Percentiles rank a stretch among this genome's conserved stretches.
Evolutionary conservation across 2,888 invertebrate species (phyloP).

Genomic region (Limenitis camilla): DNA sequence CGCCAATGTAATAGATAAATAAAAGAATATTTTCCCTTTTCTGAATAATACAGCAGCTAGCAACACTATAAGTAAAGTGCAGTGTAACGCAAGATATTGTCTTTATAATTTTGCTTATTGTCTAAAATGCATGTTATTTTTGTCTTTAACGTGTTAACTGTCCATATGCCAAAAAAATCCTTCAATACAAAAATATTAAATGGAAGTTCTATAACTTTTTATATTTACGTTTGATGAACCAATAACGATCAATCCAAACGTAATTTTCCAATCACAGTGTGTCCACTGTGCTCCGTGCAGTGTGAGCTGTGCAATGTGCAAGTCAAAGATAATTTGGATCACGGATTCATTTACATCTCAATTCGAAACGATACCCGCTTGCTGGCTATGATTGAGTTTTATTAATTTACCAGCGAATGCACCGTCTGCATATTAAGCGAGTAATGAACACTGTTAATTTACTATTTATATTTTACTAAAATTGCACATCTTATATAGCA

Average conservation of each 20-base stretch:
- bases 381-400: slow-evolving; percentile 18
- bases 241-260: neutral
- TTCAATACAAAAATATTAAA: too few relatives aligned
- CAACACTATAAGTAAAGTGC: too few relatives aligned
- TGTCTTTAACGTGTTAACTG: too few relatives aligned
- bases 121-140: too few relatives aligned
- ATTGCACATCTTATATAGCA: too few relatives aligned
- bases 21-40: too few relatives aligned
- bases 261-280: neutral
- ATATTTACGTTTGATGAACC: neutral
- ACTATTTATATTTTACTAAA: too few relatives aligned
- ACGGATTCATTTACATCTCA: slow-evolving; percentile 26
- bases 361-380: slow-evolving; percentile 20
- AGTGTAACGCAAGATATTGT: too few relatives aligned
- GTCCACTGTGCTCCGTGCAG: neutral
- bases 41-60: too few relatives aligned
- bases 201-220: neutral
- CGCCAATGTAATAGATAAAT: too few relatives aligned
- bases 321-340: slow-evolving; percentile 29
- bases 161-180: too few relatives aligned
- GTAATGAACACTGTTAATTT: neutral
- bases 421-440: slow-evolving; percentile 1
- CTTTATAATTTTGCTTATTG: too few relatives aligned
- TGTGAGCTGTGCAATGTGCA: slow-evolving; percentile 17
- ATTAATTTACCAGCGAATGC: slow-evolving; percentile 16